Percentiles rank a stretch among this genome's conserved stretches.
These are phyloP conservation scores for Promerops cafer DNA, from an alignment of 2,113 vertebrate species.

Conservation along the genomic window DNA sequence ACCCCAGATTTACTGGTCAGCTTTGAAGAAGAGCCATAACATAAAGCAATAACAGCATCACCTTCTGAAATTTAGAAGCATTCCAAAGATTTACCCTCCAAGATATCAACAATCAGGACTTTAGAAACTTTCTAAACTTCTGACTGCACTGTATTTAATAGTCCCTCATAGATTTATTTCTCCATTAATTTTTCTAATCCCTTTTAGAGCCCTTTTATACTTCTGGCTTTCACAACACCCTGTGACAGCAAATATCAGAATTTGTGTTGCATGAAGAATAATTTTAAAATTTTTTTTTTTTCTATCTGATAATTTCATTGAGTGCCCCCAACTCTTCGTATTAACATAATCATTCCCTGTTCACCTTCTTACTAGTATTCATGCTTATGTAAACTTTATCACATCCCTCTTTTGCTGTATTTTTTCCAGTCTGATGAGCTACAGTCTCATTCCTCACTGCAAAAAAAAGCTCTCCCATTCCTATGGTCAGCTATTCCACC, in stretches of 20 bases:
- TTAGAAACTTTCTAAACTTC: background rate
- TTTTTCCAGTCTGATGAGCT: background rate
- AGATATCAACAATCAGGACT: background rate
- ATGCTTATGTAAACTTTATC: background rate
- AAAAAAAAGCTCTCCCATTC: background rate
- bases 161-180: background rate
- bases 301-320: background rate
- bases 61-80: background rate
- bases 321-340: background rate
- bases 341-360: background rate
- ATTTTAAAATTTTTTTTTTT: background rate
- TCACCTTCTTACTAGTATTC: background rate
- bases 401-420: background rate
- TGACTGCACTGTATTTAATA: background rate
- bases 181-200: background rate
- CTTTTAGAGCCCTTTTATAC: background rate
- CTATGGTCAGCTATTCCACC: background rate
- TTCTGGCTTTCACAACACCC: background rate
- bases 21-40: background rate
- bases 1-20: background rate
- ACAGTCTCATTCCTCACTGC: background rate
- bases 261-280: background rate
- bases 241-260: background rate
- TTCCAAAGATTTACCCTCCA: background rate
- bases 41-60: background rate